Conservation (phyloP, 2,888 invertebrate species). For the Drosophila picticornis region DNA sequence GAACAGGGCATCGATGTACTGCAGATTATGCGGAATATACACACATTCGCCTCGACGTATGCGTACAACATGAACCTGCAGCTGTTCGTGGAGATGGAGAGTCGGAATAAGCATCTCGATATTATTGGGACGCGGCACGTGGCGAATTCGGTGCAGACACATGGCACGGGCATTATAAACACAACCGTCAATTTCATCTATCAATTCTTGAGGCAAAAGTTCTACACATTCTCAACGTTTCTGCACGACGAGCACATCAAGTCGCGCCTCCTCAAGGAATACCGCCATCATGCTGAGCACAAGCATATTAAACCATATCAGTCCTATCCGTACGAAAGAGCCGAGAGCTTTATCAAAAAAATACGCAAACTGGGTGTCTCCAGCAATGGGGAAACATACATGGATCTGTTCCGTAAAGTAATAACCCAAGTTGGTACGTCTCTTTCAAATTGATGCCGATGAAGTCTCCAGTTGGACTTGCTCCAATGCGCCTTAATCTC, state of each 20-base stretch:
- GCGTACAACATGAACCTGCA: conserved; percentile 98
- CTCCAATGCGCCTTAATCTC: background rate
- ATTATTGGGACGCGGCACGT: conserved; percentile 98
- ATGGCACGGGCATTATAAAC: conserved; percentile 98
- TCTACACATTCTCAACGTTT: conserved; percentile 98
- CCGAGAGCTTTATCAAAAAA: conserved; percentile 96
- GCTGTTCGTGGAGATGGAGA: conserved; percentile 96
- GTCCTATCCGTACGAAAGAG: conserved; percentile 90
- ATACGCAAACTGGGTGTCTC: conserved; percentile 94
- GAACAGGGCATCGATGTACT: conserved; percentile 94
- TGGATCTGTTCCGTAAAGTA: conserved; percentile 96
- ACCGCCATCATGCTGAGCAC: conserved; percentile 91
- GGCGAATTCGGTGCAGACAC: conserved; percentile 98
- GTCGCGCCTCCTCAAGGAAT: conserved; percentile 95
- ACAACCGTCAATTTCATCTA: conserved; percentile 97
- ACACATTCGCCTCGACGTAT: conserved; percentile 96
- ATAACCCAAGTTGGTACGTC: conserved; percentile 95
- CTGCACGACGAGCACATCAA: conserved; percentile 99
- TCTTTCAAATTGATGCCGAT: background rate
- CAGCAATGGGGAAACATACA: conserved; percentile 93
- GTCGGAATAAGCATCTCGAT: conserved; percentile 96
- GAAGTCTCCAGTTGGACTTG: background rate
- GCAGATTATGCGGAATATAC: conserved; percentile 98
- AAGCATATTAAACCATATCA: conserved; percentile 74
- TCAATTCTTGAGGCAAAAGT: conserved; percentile 96